A percentile compares a stretch with the other conserved stretches of the same genome.
phyloP scores from a whole-genome alignment of 1,140 invertebrate genomes.

The Triops cancriformis region DNA sequence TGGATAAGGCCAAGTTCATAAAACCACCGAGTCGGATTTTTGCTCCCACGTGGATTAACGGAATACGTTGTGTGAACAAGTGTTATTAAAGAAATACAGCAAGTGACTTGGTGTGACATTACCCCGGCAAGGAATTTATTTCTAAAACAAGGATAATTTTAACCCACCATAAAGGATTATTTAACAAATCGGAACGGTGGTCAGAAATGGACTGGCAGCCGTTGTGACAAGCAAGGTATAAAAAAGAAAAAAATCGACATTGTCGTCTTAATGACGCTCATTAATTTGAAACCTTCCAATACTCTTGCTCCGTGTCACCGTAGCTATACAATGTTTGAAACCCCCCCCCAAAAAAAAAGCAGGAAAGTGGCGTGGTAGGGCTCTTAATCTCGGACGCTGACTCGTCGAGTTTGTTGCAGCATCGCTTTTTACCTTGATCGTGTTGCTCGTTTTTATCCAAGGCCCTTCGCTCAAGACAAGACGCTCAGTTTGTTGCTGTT shows the following conservation, averaged over 20 bases:
- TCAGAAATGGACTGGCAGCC: conserved; percentile 5
- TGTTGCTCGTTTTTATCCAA: not conserved
- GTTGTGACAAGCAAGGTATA: conserved; percentile 4
- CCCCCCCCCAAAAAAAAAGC: not conserved
- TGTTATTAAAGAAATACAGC: too few relatives aligned
- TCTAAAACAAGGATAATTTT: too few relatives aligned
- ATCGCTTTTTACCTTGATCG: not conserved
- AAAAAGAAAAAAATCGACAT: not conserved
- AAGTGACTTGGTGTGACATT: not conserved
- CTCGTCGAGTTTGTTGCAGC: not conserved
- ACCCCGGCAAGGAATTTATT: not conserved
- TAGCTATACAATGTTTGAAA: not conserved
- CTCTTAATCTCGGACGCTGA: not conserved
- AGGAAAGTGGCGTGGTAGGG: not conserved
- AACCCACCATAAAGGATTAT: too few relatives aligned
- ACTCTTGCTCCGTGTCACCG: not conserved
- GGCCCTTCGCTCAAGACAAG: not conserved
- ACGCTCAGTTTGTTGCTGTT: not conserved
- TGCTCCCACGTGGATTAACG: too few relatives aligned
- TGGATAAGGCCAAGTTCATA: too few relatives aligned
- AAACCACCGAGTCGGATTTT: too few relatives aligned
- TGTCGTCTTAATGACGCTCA: not conserved
- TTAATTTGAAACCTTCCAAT: not conserved
- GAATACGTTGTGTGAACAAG: too few relatives aligned
- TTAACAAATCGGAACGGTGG: not conserved